Base-by-base conservation (phyloP, 1,140 invertebrate species). In the Nylanderia fulva region DNA sequence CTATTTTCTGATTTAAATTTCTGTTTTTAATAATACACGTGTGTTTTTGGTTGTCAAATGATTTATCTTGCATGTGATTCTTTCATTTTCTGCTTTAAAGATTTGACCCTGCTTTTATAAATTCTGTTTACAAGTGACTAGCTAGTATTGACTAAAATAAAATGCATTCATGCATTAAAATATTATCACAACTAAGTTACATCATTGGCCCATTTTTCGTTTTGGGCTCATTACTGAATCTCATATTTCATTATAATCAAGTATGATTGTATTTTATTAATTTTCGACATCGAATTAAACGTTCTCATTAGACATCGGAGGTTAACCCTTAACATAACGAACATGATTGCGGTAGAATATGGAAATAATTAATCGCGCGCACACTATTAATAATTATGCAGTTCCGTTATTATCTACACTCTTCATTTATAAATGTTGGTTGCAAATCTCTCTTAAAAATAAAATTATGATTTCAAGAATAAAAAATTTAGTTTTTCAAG, bases 341-440 rank as follows among this genome's bases (percentile, higher is more conserved):
- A 24, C 60, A 36, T 64, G 29, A 54, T 5, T 79, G 33, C 33
- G 2, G 6, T 21, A 56, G 24, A 11, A 80, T 33, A 21, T 52
- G 42, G 60, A 52, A 79, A 13, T 80, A 80, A 79, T 80, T 80
- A 69, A 80, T 69, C 0, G 63, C 0, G 63, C 0, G 15, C 21
- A 13, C 9, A 56, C 6, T 13, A 77, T 66, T 18, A 9, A 69
- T 15, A 69, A 56, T 80, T 69, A 69, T 33, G 29, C 39, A 36
- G 24, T 33, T 68, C 9, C 39, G 6, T 15, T 76, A n/a, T 29
- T n/a, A n/a, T 60, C 36, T 2, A n/a, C 1, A 8, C 6, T 60
- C 0, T 68, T 52, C 36, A 15, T 33, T 36, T 56, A 4, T 4
- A 45, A 61, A 7, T 33, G 7, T 60, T 18, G 33, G 36, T 36